Base-by-base conservation (phyloP, 2,888 invertebrate genomes). In the Sphecodes monilicornis region DNA sequence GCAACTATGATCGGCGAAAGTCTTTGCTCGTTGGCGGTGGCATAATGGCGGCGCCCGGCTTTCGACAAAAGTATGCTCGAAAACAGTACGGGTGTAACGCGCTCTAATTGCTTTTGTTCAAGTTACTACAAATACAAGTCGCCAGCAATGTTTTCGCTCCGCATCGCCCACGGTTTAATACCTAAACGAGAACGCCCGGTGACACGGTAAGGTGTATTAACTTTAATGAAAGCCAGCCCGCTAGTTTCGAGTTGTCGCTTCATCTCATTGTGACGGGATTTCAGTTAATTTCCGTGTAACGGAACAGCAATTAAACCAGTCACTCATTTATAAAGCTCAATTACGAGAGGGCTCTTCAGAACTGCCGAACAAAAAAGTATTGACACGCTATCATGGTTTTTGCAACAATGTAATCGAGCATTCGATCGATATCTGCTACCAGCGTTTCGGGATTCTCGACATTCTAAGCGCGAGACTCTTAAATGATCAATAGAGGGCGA, bases 1-100 rank as follows among this genome's bases (percentile, higher is more conserved):
- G 71, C 50, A 70, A 54, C 66, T 66, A 86, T 76, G 86, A 86
- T 82, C 86, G 75, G 66, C 57, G 64, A 72, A 50, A 72, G 57
- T 79, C 78, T 78, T 79, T 50, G 72, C 71, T 68, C 36, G 18
- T 29, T n/a, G n/a, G n/a, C 54, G 54, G n/a, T 0, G 50, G 50
- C 18, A 6, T n/a, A n/a, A n/a, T n/a, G 4, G 11, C 57, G 11
- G 4, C 13, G 26, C 32, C 4, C 32, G 39, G 54, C 36, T 46
- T 74, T 75, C n/a, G n/a, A 69, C 16, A 29, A 32, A 50, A 1
- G 46, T 18, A 69, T 43, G 43, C 18, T n/a, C 6, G 22, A 10
- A 11, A 18, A 46, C 16, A 13, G 3, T 13, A 16, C 3, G 18
- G 60, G 26, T 26, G 66, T 76, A 60, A 11, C 29, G 18, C 32